Conservation (phyloP, 2,797 vertebrate species). For the Takifugu ocellatus region DNA sequence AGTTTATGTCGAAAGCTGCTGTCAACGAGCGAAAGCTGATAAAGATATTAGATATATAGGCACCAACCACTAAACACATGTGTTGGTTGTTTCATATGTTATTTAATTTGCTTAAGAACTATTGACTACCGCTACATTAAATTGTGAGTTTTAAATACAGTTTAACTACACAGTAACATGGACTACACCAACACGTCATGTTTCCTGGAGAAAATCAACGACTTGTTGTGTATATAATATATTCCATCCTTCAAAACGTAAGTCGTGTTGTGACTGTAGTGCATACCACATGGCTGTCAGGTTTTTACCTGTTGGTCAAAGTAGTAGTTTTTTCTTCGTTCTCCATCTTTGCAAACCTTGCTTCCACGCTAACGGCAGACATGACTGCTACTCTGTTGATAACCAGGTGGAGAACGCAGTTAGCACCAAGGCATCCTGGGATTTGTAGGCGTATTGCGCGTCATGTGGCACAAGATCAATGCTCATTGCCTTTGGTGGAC, state of each 20-base stretch:
- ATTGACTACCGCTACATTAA: constrained; percentile 6
- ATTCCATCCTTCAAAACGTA: background rate
- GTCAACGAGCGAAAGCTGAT: no score
- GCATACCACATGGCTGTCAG: background rate
- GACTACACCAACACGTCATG: constrained; percentile 28
- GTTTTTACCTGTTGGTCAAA: constrained; percentile 62
- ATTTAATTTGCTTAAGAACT: background rate
- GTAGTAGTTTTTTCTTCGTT: constrained; percentile 64
- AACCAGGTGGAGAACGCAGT: constrained; percentile 57
- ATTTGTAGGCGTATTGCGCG: constrained; percentile 40
- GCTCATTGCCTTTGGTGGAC: constrained; percentile 8
- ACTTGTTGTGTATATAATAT: no score
- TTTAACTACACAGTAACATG: background rate
- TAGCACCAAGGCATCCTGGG: constrained; percentile 53
- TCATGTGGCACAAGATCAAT: fast-evolving
- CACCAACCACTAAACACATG: no score
- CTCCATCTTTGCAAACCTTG: constrained; percentile 71
- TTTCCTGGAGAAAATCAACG: constrained; percentile 35
- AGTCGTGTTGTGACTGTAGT: no score
- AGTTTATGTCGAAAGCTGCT: no score
- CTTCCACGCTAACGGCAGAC: constrained; percentile 63
- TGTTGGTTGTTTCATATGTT: no score
- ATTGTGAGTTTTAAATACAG: constrained; percentile 9
- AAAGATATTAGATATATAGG: no score
- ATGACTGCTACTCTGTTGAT: constrained; percentile 64